Base-by-base conservation (phyloP, 2,888 invertebrate species). In the Cryptocheilus praepositus region DNA sequence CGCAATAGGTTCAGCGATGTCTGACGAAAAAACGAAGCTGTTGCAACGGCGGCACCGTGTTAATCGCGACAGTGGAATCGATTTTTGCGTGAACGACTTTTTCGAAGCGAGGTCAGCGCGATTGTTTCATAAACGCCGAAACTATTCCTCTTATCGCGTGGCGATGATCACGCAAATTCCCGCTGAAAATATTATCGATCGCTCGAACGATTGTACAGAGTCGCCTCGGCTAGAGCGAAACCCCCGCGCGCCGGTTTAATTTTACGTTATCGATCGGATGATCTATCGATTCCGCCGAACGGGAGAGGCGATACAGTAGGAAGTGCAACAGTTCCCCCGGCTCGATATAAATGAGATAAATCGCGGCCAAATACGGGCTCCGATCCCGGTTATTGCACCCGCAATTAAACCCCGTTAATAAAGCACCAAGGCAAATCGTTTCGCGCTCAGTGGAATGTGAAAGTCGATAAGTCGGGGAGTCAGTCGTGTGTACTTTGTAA, bases 401-500 rank as follows among this genome's bases (percentile, higher is more conserved):
- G 81, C 80, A 82, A 83, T 83, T 82, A 83, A 81, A 83, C 73
- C 71, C 67, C 76, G 76, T 76, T 79, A 80, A 82, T 83, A 81
- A 82, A 83, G 72, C 75, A 79, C 74, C 66, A 70, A 75, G 79
- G 82, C 76, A 79, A 83, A 83, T 83, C 80, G 80, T 81, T 82
- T 83, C 81, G 79, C 81, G 80, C 79, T 76, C 78, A 44, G 51
- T 63, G 83, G 81, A 83, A 83, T 83, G 83, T 83, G 83, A 83
- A 83, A 83, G 83, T 80, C 77, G 77, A 81, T 81, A 81, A 81
- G 66, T 66, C 61, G 52, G 61, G 60, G 61, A 63, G 25, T 56
- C n/a, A 43, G 21, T 21, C 21, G 16, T 19, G 46, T 45, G 45
- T 43, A 25, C 36, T 58, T 64, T 67, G 59, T 71, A 61, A 44